Percentiles rank a stretch among this genome's conserved stretches.
phyloP scores from a whole-genome alignment of 2,888 invertebrate genomes.

The Anoplius nigerrimus region DNA sequence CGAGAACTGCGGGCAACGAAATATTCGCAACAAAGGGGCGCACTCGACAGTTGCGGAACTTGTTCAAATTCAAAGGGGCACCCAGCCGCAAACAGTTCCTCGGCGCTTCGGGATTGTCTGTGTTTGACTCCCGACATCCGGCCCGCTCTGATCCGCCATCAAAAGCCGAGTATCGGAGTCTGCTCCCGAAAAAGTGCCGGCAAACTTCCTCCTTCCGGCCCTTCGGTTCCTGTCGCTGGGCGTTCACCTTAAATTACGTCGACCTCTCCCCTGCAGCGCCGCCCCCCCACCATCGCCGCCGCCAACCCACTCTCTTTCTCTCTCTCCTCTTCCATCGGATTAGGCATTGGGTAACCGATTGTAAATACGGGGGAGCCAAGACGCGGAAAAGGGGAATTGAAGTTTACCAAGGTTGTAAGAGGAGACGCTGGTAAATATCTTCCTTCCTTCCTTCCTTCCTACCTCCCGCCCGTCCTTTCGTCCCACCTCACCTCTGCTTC shows the following conservation, averaged over 20 bases:
- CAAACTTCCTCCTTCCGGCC: no score
- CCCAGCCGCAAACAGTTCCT: no score
- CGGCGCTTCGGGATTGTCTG: no score
- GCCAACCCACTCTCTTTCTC: conserved; percentile 29
- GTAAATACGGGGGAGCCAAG: conserved; percentile 58
- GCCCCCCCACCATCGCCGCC: conserved; percentile 17
- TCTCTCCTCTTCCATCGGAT: conserved; percentile 51
- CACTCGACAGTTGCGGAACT: no score
- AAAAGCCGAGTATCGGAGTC: no score
- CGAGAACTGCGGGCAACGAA: no score
- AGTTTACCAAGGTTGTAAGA: conserved; percentile 64
- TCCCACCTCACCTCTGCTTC: background rate
- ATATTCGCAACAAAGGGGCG: no score
- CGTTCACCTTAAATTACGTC: conserved; percentile 10
- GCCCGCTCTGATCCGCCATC: no score
- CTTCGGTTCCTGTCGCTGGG: conserved; percentile 5
- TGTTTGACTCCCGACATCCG: no score
- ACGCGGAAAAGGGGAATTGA: conserved; percentile 56
- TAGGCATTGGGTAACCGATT: conserved; percentile 65
- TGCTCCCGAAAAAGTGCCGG: no score
- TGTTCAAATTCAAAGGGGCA: no score
- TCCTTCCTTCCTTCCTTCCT: conserved; percentile 40
- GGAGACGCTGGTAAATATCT: conserved; percentile 64
- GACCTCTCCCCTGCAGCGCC: conserved; percentile 12
- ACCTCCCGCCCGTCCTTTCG: conserved; percentile 18